A percentile compares a stretch with the other conserved stretches of the same genome.
phyloP scores from a whole-genome alignment of 2,113 vertebrate species.

The Eolophus roseicapilla region DNA sequence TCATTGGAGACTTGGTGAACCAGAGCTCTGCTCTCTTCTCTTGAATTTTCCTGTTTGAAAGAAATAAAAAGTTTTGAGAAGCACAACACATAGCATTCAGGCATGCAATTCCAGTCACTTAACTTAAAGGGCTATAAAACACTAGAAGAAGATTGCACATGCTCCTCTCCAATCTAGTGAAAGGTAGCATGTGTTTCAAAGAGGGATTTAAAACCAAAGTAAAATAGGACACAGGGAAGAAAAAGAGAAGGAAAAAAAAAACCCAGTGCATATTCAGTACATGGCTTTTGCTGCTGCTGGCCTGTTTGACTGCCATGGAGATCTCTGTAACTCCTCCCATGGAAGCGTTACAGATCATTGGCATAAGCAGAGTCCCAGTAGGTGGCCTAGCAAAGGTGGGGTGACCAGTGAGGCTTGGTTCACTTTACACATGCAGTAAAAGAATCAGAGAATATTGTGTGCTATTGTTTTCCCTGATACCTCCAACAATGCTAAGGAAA shows the following conservation, averaged over 20 bases:
- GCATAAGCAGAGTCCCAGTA: neutral
- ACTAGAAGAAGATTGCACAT: neutral
- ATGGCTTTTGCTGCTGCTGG: neutral
- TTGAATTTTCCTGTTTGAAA: conserved; percentile 80
- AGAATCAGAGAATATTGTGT: neutral
- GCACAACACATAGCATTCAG: neutral
- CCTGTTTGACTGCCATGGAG: neutral
- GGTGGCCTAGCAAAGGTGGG: neutral
- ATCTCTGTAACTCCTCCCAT: rapidly evolving
- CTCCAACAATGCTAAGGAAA: neutral
- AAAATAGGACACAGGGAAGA: neutral
- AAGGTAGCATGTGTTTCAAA: neutral
- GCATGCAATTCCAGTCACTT: neutral
- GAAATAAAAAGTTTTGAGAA: conserved; percentile 24
- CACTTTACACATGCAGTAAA: neutral
- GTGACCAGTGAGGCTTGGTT: neutral
- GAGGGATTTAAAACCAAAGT: neutral
- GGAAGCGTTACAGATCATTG: neutral
- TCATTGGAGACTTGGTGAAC: conserved; percentile 94
- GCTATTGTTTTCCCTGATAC: neutral
- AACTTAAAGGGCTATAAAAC: neutral
- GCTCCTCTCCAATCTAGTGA: neutral
- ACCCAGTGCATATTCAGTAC: neutral
- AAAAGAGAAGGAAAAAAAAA: neutral
- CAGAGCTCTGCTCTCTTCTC: conserved; percentile 80